Evolutionary conservation across 2,797 vertebrate species (phyloP).

Genomic region (Cynopterus sphinx): DNA sequence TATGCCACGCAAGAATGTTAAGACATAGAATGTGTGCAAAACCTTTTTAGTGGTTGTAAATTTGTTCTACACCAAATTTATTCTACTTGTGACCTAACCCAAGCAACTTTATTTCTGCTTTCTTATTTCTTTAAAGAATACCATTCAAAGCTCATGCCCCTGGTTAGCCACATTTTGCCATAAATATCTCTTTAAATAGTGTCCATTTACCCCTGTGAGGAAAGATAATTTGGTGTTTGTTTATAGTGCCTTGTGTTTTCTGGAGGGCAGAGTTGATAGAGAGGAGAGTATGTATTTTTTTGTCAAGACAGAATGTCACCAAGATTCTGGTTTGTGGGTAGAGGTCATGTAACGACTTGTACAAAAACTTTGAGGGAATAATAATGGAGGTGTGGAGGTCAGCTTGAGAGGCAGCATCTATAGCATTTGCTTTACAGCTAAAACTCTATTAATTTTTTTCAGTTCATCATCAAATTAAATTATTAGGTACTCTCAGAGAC

Average conservation of each 20-base stretch:
- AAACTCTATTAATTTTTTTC: conserved; percentile 10
- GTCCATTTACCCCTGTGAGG: background rate
- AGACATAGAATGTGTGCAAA: conserved; percentile 24
- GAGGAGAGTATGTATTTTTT: background rate
- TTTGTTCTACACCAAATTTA: conserved; percentile 16
- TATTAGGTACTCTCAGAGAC: background rate
- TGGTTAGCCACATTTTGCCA: conserved; percentile 43
- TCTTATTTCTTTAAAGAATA: background rate
- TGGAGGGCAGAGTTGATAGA: background rate
- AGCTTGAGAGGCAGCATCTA: background rate
- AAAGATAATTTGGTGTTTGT: conserved; percentile 18
- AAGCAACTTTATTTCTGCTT: background rate
- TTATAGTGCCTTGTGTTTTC: background rate
- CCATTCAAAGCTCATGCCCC: conserved; percentile 63
- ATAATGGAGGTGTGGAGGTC: background rate
- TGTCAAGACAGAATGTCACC: conserved; percentile 29
- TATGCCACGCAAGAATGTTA: background rate
- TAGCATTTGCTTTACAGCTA: background rate
- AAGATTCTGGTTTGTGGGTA: conserved; percentile 14
- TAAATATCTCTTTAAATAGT: background rate
- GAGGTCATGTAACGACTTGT: background rate
- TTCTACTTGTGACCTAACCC: background rate
- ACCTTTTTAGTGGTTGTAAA: conserved; percentile 23
- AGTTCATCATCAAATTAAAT: background rate
- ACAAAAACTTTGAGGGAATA: background rate